Percentiles rank a stretch among this genome's conserved stretches.
Conservation (phyloP, 1,140 invertebrate genomes). For the Eueides isabella region DNA sequence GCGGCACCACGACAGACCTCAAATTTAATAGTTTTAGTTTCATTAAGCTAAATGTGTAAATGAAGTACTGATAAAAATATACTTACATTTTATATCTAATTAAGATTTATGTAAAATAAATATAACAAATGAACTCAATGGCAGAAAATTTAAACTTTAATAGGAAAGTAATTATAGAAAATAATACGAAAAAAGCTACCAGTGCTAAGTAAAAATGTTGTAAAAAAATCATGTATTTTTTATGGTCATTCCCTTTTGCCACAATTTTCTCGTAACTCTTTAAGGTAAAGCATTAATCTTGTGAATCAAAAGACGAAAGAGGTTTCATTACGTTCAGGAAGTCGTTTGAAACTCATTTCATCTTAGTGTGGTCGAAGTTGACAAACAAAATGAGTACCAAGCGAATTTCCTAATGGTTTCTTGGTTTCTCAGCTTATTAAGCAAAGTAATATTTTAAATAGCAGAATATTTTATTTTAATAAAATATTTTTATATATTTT, state of each 20-base stretch:
- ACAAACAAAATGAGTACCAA: constrained; percentile 19
- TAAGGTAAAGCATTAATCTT: constrained; percentile 10
- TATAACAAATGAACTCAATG: too few relatives aligned
- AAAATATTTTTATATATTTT: background rate
- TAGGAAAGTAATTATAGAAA: too few relatives aligned
- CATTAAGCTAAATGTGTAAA: too few relatives aligned
- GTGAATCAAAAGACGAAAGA: constrained; percentile 15
- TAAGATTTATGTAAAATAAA: too few relatives aligned
- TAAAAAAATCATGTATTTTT: too few relatives aligned
- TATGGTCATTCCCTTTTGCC: background rate
- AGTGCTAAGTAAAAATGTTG: too few relatives aligned
- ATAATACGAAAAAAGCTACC: too few relatives aligned
- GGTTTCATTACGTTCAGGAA: constrained; percentile 20
- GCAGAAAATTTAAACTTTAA: too few relatives aligned
- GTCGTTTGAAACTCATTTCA: constrained; percentile 27
- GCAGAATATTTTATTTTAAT: background rate
- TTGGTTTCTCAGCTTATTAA: constrained; percentile 10
- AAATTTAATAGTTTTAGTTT: too few relatives aligned
- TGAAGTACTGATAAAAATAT: too few relatives aligned
- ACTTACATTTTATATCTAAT: too few relatives aligned
- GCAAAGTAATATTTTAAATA: background rate
- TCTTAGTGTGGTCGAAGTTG: constrained; percentile 17
- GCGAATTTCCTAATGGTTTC: constrained; percentile 4
- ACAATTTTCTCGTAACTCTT: constrained; percentile 1
- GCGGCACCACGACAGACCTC: too few relatives aligned